Conservation (phyloP, 2,888 invertebrate genomes). For the Chouioia cunea region DNA sequence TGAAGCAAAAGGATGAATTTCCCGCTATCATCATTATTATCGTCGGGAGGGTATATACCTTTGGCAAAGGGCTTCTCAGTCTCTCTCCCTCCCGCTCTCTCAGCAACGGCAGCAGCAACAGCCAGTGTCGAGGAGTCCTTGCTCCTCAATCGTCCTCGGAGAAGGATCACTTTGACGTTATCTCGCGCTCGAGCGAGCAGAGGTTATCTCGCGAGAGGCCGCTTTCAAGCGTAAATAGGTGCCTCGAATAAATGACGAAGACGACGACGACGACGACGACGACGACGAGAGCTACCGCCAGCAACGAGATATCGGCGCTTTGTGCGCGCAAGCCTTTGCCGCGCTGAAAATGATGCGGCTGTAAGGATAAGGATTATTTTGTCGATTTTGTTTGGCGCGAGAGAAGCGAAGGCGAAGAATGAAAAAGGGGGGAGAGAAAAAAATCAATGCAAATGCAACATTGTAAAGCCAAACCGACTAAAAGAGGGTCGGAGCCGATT, state of each 20-base stretch:
- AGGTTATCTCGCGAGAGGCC: constrained; percentile 59
- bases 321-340: constrained; percentile 17
- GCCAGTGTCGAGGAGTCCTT: constrained; percentile 11
- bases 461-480: constrained; percentile 12
- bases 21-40: constrained; percentile 16
- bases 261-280: constrained; percentile 18
- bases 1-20: too few relatives aligned
- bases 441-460: constrained; percentile 4
- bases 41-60: not conserved
- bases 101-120: constrained; percentile 1
- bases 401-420: constrained; percentile 1
- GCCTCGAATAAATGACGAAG: constrained; percentile 62
- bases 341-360: constrained; percentile 21
- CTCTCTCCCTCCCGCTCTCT: constrained; percentile 7
- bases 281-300: constrained; percentile 24
- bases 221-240: constrained; percentile 63
- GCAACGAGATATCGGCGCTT: constrained; percentile 38
- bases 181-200: constrained; percentile 56
- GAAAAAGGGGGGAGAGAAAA: not conserved
- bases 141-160: not conserved
- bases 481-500: constrained; percentile 22
- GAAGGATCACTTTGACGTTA: constrained; percentile 60
- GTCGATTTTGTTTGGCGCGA: not conserved
- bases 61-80: constrained; percentile 9
- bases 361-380: not conserved